Evolutionary conservation across 2,888 invertebrate species (phyloP), one percentile per base, ranked within the genome.

Genomic region (Drosophila trichaetosa): DNA sequence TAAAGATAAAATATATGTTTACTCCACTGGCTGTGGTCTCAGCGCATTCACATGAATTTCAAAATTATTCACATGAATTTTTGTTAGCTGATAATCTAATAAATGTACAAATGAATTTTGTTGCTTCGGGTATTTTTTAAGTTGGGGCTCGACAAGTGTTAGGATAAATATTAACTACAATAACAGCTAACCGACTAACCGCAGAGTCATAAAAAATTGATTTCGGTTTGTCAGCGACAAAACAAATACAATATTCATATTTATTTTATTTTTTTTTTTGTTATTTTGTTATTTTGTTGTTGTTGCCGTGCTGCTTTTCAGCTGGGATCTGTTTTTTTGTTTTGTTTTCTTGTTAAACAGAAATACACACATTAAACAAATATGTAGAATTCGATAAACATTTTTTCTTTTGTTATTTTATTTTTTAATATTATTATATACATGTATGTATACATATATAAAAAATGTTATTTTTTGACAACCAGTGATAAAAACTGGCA

Each of bases 131-230:
- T n/a, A 16, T 46, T 59, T 51, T 51, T 34, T 36, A 24, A 46
- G 61, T 57, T 49, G 13, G 42, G 4, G 24, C 56, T 21, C 59
- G 78, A 63, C 73, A 71, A 61, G 87, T 87, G 83, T 83, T 80
- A 82, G 82, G 59, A 84, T 73, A 87, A 83, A 78, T 79, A 78
- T 70, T 54, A 79, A 79, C 62, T 69, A 29, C 53, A 73, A 64
- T 40, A 69, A 82, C 69, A 82, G 69, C 68, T 57, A 69, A 69
- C 38, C 59, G 67, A 56, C 83, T 75, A 76, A 82, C 87, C 85
- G 68, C 84, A 82, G 18, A 68, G 58, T 71, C 62, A 70, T 72
- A 74, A 79, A 81, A 69, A 83, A 62, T 77, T 77, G 61, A 77
- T 63, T 77, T 79, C 65, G 60, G 59, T 63, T 76, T 69, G 64